Evolutionary conservation across 2,797 vertebrate species (phyloP).

Genomic region (Rhinella marina): DNA sequence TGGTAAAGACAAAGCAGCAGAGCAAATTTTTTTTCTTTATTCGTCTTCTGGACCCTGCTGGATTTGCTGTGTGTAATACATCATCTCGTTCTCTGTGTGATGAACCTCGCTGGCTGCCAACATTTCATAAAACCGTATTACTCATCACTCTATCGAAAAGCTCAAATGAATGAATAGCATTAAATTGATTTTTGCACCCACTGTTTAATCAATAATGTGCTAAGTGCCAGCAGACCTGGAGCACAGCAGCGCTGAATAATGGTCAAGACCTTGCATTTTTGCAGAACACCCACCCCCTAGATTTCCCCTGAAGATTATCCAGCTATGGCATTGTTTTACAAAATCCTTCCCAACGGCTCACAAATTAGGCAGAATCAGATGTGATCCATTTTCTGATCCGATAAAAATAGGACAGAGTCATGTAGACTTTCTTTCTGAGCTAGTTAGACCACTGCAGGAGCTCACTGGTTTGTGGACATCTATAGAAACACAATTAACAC

Average conservation of each 20-base stretch:
- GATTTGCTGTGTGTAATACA: conserved; percentile 6
- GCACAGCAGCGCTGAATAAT: conserved; percentile 20
- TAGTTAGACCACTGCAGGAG: background rate
- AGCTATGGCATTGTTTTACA: background rate
- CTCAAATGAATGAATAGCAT: conserved; percentile 23
- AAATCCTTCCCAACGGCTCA: conserved; percentile 9
- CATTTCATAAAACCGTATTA: conserved; percentile 39
- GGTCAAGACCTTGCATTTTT: conserved; percentile 29
- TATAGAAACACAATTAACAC: too few species aligned
- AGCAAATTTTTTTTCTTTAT: conserved; percentile 13
- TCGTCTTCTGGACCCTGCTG: conserved; percentile 10
- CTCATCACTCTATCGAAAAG: conserved; percentile 39
- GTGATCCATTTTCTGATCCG: background rate
- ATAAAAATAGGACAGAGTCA: background rate
- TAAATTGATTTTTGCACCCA: conserved; percentile 43
- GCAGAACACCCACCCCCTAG: conserved; percentile 15
- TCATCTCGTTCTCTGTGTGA: conserved; percentile 27
- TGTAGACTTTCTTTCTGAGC: background rate
- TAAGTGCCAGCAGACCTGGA: conserved; percentile 10
- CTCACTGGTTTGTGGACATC: background rate
- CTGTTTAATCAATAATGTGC: conserved; percentile 51
- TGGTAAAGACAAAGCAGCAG: conserved; percentile 13
- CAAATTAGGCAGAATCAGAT: background rate
- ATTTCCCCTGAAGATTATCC: conserved; percentile 9
- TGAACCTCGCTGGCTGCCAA: conserved; percentile 20